Evolutionary conservation across 2,888 invertebrate genomes (phyloP), one percentile per base, ranked within the genome.

Genomic region (Pterostichus madidus): DNA sequence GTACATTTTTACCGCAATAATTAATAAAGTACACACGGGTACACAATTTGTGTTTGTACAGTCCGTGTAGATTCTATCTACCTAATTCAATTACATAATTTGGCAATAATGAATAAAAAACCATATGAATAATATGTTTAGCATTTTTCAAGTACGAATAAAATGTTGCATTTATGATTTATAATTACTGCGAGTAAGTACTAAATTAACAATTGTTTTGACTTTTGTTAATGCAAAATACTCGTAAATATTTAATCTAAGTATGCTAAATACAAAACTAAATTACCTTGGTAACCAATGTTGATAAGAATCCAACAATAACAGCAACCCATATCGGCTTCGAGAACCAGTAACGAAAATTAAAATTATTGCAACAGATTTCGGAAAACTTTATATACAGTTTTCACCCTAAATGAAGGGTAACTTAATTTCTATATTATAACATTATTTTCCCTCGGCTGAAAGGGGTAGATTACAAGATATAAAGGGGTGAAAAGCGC

Each of bases 351-450:
- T 7, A 59, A 31, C 24, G 6, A 11, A 24, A 24, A 24, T 59
- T 24, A 10, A 17, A 4, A 59, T 17, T 7, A 24, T 31, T 24
- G 24, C 53, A n/a, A 17, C 53, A 53, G 13, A 53, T 53, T 53
- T 53, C n/a, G 15, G 17, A 5, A 64, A n/a, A 39, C 15, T 71
- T 71, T 71, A 71, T 71, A 71, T 39, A 71, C 68, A 44, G 46
- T 71, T 71, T 71, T 44, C 39, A 2, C 39, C 44, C 17, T 64
- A 39, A 39, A 5, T 7, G 39, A 39, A 39, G 39, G 39, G 49
- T 49, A 64, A 64, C 44, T 71, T 39, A 8, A 24, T 44, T 68
- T 68, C 68, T 17, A 4, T 13, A 31, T 71, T 11, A 71, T 39
- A n/a, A 10, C 7, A n/a, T 13, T 13, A 56, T 5, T 71, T 39